Evolutionary conservation across 2,113 vertebrate genomes (phyloP).

Genomic region (Thamnaconus septentrionalis): DNA sequence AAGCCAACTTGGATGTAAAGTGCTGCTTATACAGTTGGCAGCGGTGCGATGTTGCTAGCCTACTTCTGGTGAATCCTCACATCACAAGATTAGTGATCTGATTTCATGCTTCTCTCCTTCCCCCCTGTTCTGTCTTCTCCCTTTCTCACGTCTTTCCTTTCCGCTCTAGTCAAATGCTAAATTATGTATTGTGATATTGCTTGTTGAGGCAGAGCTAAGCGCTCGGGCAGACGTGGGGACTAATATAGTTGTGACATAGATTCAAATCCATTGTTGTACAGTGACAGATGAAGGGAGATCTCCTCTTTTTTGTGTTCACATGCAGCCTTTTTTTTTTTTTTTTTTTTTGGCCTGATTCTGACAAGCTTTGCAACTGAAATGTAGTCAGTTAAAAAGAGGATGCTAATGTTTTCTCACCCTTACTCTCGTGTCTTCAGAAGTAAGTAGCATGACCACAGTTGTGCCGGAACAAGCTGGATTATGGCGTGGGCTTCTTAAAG

Average conservation of each 20-base stretch:
- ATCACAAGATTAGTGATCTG: constrained; percentile 50
- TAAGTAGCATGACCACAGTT: constrained; percentile 20
- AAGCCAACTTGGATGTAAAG: constrained; percentile 33
- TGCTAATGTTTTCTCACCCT: constrained; percentile 26
- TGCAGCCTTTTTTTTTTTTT: not conserved
- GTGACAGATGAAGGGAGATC: constrained; percentile 5
- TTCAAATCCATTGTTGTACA: constrained; percentile 12
- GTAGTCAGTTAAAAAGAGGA: constrained; percentile 15
- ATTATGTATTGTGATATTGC: constrained; percentile 41
- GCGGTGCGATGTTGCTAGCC: constrained; percentile 27
- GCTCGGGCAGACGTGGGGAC: constrained; percentile 8
- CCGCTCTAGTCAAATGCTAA: constrained; percentile 22
- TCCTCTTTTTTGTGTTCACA: constrained; percentile 3
- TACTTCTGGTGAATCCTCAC: constrained; percentile 46
- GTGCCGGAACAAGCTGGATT: constrained; percentile 31
- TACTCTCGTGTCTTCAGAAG: constrained; percentile 18
- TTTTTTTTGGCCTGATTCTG: constrained; percentile 4
- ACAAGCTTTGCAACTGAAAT: not conserved
- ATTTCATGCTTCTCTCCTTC: constrained; percentile 28
- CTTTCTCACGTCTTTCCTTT: constrained; percentile 8
- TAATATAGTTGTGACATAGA: constrained; percentile 15
- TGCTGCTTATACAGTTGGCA: constrained; percentile 33
- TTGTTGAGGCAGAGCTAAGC: constrained; percentile 35
- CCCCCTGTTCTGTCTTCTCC: constrained; percentile 1
- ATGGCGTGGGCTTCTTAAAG: constrained; percentile 26